A percentile compares a stretch with the other conserved stretches of the same genome.
Conservation (phyloP, 1,140 invertebrate genomes). For the Homalodisca vitripennis region DNA sequence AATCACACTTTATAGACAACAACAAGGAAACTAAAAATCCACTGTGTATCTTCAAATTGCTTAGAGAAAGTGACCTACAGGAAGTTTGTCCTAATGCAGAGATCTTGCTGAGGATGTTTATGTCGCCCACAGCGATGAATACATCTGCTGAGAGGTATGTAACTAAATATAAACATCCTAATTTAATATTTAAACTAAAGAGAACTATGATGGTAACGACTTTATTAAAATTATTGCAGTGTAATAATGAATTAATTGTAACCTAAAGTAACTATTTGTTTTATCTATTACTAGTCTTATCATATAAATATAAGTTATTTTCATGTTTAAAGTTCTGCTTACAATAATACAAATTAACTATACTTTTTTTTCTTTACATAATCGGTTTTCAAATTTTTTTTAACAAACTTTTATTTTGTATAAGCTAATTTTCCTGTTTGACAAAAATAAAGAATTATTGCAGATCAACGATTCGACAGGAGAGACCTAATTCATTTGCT, state of each 20-base stretch:
- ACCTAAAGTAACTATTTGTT: too few species aligned
- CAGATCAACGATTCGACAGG: conserved; percentile 1
- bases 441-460: background rate
- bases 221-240: too few species aligned
- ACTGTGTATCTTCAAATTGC: conserved; percentile 14
- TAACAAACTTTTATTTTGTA: background rate
- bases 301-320: background rate
- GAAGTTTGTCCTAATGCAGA: conserved; percentile 18
- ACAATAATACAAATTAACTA: too few species aligned
- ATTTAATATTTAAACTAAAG: background rate
- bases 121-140: conserved; percentile 13
- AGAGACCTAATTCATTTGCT: background rate
- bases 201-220: conserved; percentile 5
- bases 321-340: too few species aligned
- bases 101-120: conserved; percentile 22
- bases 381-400: background rate
- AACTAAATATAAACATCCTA: conserved; percentile 14
- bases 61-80: conserved; percentile 15
- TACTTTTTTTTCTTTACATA: too few species aligned
- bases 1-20: background rate
- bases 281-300: conserved; percentile 1
- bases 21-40: conserved; percentile 9
- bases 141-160: conserved; percentile 24
- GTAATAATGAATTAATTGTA: too few species aligned
- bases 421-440: conserved; percentile 16